Evolutionary conservation across 2,113 vertebrate genomes (phyloP).

Genomic region (Agapornis roseicollis): DNA sequence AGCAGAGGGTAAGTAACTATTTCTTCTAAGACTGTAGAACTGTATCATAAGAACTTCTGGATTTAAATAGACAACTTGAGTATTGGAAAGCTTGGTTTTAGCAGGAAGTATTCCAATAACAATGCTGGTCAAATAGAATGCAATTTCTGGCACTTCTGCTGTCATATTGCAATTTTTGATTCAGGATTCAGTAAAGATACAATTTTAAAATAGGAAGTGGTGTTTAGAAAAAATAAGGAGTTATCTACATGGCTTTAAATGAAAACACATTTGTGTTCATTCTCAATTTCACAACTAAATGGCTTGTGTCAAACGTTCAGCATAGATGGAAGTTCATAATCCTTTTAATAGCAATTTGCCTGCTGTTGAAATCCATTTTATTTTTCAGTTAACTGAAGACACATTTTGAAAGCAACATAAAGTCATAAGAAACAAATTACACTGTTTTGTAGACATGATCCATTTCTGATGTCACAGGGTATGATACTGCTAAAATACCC

Average conservation of each 20-base stretch:
- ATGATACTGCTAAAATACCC: neutral
- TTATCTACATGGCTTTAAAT: neutral
- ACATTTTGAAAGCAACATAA: neutral
- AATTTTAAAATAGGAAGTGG: neutral
- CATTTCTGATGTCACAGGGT: neutral
- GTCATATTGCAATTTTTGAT: neutral
- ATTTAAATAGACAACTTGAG: neutral
- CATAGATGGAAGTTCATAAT: conserved; percentile 17
- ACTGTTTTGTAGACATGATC: neutral
- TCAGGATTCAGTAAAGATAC: neutral
- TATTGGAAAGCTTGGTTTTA: neutral
- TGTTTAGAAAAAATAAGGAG: neutral
- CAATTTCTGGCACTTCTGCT: neutral
- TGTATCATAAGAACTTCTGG: neutral
- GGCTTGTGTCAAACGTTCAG: neutral
- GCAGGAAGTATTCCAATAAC: neutral
- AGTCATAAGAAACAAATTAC: neutral
- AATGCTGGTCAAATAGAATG: neutral
- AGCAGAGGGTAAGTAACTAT: neutral
- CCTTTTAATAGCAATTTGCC: conserved; percentile 1
- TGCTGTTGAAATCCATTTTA: neutral
- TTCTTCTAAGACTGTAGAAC: neutral
- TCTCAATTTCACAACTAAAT: conserved; percentile 21
- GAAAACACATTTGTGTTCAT: conserved; percentile 7
- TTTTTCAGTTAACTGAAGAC: conserved; percentile 9